Evolutionary conservation across 2,888 invertebrate genomes (phyloP), one percentile per base, ranked within the genome.

Genomic region (Trisateles emortualis): DNA sequence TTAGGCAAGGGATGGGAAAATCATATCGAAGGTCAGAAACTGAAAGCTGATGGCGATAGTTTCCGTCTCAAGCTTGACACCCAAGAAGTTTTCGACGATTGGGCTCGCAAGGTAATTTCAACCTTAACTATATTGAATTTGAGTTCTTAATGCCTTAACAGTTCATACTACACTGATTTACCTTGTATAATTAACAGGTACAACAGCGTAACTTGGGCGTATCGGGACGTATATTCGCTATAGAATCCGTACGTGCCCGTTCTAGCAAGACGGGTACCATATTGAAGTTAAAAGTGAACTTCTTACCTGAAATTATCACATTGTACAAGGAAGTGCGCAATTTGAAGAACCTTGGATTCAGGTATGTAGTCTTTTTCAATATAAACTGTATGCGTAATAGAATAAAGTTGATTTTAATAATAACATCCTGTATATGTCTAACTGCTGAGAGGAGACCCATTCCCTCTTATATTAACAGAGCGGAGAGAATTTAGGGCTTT

Each of bases 311-410:
- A 89, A 99, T 99, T 76, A 99, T 99, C 61, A 99, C 98, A 0
- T 93, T 99, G 30, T 98, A 99, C 33, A 99, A 99, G 88, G 99
- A 99, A 95, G 99, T 99, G 24, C 95, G 99, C 42, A 99, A 99
- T 88, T 94, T 99, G 81, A 98, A 99, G 83, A 98, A 97, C 86
- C 94, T 99, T 47, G 98, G 98, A 61, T 99, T 99, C 92, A 93
- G 95, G 95, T 94, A 78, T 22, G 29, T 44, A 8, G 0, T 1
- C 3, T 9, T 16, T 19, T 8, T 0, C 17, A 32, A 13, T n/a
- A 16, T 42, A n/a, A 35, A 16, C 17, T 29, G 3, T 32, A 11
- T 32, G 10, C 10, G 4, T 4, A 6, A 10, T 10, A n/a, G 10
- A 10, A 16, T 19, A 19, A 19, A 19, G 16, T 36, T 36, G 3